phyloP scores from a whole-genome alignment of 2,797 vertebrate species.

The Sphaeramia orbicularis region DNA sequence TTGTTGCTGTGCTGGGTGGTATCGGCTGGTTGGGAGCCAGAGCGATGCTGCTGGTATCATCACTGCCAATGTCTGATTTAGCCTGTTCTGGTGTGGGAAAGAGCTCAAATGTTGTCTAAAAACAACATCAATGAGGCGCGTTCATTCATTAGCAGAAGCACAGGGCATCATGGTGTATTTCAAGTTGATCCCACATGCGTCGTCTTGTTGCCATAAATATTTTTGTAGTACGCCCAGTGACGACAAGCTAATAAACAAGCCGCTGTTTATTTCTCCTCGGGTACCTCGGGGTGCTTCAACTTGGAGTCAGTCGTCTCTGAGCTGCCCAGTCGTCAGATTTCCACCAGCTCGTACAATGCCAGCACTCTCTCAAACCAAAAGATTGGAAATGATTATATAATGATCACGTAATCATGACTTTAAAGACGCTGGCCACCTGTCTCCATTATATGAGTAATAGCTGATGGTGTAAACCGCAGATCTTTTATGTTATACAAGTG shows the following conservation, averaged over 20 bases:
- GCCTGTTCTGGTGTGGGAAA: no score
- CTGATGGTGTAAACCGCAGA: constrained; percentile 32
- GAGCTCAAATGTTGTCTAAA: background rate
- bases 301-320: background rate
- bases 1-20: no score
- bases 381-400: constrained; percentile 22
- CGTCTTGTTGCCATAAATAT: background rate
- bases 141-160: background rate
- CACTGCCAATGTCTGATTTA: background rate
- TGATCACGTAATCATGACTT: constrained; percentile 38
- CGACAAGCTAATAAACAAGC: no score
- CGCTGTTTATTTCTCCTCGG: background rate
- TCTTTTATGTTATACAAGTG: constrained; percentile 57
- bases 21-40: no score
- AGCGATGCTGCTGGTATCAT: no score
- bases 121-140: background rate
- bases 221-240: no score
- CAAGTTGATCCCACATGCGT: background rate
- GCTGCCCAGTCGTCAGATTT: background rate
- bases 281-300: no score
- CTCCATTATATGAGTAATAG: constrained; percentile 60
- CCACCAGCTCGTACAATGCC: background rate
- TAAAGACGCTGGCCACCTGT: constrained; percentile 48
- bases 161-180: background rate
- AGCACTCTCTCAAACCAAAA: constrained; percentile 2